phyloP scores from a whole-genome alignment of 1,140 invertebrate species.

The Aleiodes sp. region DNA sequence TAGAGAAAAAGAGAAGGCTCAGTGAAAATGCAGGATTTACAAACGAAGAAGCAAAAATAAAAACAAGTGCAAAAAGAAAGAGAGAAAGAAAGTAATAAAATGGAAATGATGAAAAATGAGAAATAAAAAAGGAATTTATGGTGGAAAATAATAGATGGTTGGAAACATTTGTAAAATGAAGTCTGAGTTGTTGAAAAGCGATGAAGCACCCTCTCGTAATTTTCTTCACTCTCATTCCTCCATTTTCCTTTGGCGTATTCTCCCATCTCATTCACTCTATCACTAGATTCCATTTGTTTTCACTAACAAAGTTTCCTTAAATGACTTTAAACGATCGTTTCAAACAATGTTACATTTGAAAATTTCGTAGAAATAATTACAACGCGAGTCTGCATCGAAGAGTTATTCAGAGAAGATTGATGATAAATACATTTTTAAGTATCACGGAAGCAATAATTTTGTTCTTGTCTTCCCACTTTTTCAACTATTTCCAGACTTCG shows the following conservation, averaged over 20 bases:
- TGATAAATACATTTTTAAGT: too few species aligned
- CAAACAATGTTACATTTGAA: neutral
- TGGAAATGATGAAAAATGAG: neutral
- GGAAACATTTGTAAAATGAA: slow-evolving; percentile 11
- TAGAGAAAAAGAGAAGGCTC: neutral
- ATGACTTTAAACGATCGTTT: slow-evolving; percentile 11
- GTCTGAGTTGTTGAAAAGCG: neutral
- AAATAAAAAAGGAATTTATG: too few species aligned
- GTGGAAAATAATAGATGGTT: slow-evolving; percentile 1
- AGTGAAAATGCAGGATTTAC: neutral
- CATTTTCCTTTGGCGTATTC: neutral
- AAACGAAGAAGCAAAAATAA: neutral
- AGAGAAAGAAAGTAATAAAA: neutral
- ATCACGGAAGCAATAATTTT: too few species aligned
- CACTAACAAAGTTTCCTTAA: neutral
- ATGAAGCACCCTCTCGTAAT: neutral
- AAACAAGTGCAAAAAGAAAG: too few species aligned
- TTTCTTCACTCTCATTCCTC: neutral
- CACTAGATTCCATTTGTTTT: too few species aligned
- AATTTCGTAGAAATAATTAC: neutral
- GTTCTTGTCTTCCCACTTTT: too few species aligned
- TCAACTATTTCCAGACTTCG: too few species aligned
- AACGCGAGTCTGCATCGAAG: neutral
- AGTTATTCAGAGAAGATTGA: too few species aligned
- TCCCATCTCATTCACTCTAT: neutral